Percentiles rank a stretch among this genome's conserved stretches.
Evolutionary conservation across 1,140 invertebrate genomes (phyloP).

Genomic region (Colletes latitarsis): DNA sequence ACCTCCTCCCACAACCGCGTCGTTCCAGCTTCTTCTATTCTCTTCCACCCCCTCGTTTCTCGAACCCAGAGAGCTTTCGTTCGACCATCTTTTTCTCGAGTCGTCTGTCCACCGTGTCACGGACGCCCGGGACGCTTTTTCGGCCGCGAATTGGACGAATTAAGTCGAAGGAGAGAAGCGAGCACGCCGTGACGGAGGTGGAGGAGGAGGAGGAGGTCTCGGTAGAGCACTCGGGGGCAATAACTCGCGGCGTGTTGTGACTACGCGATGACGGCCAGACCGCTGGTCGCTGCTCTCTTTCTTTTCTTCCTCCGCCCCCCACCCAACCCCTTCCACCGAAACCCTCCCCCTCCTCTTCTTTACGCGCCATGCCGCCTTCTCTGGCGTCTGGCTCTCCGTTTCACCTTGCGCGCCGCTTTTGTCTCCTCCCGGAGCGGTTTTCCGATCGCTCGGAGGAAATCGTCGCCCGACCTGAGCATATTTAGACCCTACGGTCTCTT

Average conservation of each 20-base stretch:
- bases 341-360: not conserved
- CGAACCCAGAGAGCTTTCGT: not conserved
- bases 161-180: conserved; percentile 52
- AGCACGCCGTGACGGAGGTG: conserved; percentile 17
- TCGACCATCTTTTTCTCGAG: not conserved
- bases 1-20: conserved; percentile 27
- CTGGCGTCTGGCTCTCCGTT: conserved; percentile 13
- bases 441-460: not conserved
- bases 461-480: not conserved
- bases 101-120: not conserved
- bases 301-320: conserved; percentile 24
- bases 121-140: conserved; percentile 51
- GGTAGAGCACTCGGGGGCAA: conserved; percentile 64
- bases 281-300: conserved; percentile 69
- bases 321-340: not conserved
- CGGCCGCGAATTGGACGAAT: conserved; percentile 64
- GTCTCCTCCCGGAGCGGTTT: not conserved
- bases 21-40: conserved; percentile 19
- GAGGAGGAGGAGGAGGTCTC: conserved; percentile 23
- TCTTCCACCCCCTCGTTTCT: not conserved
- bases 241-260: conserved; percentile 74
- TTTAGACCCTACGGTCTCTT: not conserved
- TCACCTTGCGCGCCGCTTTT: conserved; percentile 1
- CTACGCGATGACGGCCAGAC: conserved; percentile 73
- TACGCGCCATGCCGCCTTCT: not conserved